Percentiles rank a stretch among this genome's conserved stretches.
These are phyloP conservation scores for Ichneumon xanthorius DNA, from an alignment of 2,888 invertebrate genomes.

Conservation along the genomic window DNA sequence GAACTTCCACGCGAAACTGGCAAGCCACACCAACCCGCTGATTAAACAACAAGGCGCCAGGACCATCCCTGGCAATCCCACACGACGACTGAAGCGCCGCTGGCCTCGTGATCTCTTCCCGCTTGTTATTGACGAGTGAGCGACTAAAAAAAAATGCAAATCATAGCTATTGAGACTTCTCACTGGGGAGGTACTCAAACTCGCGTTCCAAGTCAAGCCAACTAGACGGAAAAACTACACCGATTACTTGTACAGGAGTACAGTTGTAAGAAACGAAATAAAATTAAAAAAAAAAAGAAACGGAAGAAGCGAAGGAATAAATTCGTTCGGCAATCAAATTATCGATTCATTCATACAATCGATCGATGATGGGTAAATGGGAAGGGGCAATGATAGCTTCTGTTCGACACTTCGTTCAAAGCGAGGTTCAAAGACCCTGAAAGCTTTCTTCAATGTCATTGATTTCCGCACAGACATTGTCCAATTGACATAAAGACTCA, in stretches of 20 bases:
- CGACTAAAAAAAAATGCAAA: background rate
- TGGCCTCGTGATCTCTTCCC: background rate
- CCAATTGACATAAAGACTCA: background rate
- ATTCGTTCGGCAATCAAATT: too few species aligned
- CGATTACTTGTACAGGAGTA: background rate
- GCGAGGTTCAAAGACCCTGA: constrained; percentile 28
- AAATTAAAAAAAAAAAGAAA: too few species aligned
- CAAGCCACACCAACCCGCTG: background rate
- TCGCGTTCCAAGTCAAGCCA: background rate
- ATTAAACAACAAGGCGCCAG: background rate
- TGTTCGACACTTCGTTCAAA: background rate
- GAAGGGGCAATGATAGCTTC: background rate
- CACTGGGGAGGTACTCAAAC: background rate
- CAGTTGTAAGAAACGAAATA: background rate
- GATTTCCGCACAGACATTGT: constrained; percentile 9
- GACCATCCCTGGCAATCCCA: background rate
- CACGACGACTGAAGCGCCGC: background rate
- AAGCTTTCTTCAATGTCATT: constrained; percentile 28
- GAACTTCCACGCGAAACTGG: background rate
- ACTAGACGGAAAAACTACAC: background rate
- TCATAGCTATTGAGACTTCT: background rate
- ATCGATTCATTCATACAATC: too few species aligned
- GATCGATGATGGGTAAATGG: background rate
- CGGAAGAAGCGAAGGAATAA: too few species aligned
- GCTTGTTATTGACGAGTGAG: background rate